Base-by-base conservation (phyloP, 2,797 vertebrate species). In the Manis pentadactyla region DNA sequence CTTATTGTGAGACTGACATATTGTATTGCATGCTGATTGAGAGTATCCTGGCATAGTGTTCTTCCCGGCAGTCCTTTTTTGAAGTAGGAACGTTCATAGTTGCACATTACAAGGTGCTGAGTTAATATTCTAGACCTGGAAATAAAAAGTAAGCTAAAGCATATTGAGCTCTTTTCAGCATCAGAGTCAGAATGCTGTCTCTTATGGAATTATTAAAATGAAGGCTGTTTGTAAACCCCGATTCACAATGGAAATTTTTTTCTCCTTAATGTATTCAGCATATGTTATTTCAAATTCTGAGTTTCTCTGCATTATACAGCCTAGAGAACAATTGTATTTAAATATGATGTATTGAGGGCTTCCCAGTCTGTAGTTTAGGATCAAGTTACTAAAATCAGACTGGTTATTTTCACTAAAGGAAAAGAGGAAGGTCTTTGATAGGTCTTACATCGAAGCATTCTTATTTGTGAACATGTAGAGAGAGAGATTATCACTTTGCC, bases 381-480 rank as follows among this genome's bases (percentile, higher is more conserved):
- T 90, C 64, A 78, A 15, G 49, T 96, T 87, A 92, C 86, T 69
- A 81, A 84, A 71, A 83, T 66, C 51, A n/a, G 14, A 95, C 71
- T 78, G 42, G 84, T 87, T 95, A 25, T 46, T 96, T 89, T 86
- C 68, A 90, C 46, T 64, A 90, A 84, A 90, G 27, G 49, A 87
- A 85, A 68, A 85, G 11, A 75, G 19, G 89, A 75, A 75, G 34
- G 31, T 51, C 71, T 74, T 37, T 25, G 57, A 63, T 23, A 85
- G 27, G 18, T 75, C 29, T 51, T 86, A 75, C 74, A 93, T 25
- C 34, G 61, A 95, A 94, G 49, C 42, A 51, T 91, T 96, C 69
- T 53, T 71, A 86, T 87, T 71, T 27, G 23, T 17, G 25, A 66
- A 51, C 77, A 64, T 8, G 4, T 12, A 37, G 59, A 74, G 83